Conservation (phyloP, 2,797 vertebrate genomes). For the Alouatta caraya region DNA sequence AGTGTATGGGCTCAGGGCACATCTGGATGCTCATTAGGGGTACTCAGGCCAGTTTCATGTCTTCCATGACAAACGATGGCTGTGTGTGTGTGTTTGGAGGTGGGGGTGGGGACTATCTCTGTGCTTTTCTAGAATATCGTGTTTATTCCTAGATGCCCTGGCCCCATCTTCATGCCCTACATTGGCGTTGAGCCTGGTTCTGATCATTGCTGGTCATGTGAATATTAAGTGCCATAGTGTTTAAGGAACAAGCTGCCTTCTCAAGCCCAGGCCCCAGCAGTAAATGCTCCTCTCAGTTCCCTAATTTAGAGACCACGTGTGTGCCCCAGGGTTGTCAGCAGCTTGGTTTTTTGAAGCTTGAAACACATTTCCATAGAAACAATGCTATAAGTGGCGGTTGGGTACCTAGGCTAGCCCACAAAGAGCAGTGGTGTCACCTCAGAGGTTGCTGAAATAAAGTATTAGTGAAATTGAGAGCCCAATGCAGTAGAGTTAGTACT, state of each 20-base stretch:
- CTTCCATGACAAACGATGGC: not conserved
- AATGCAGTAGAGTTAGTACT: slow-evolving; percentile 1
- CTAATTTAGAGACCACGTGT: slow-evolving; percentile 75
- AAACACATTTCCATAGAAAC: slow-evolving; percentile 79
- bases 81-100: not conserved
- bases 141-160: not conserved
- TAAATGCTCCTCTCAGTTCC: slow-evolving; percentile 71
- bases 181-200: not conserved
- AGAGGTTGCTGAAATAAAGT: slow-evolving; percentile 44
- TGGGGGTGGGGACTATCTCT: not conserved
- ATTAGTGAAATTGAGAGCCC: slow-evolving; percentile 70
- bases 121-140: not conserved
- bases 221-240: slow-evolving; percentile 26
- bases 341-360: slow-evolving; percentile 68
- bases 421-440: slow-evolving; percentile 52
- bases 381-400: slow-evolving; percentile 71
- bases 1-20: not conserved
- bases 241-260: slow-evolving; percentile 27
- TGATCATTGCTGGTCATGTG: not conserved
- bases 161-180: not conserved
- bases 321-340: slow-evolving; percentile 67
- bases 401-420: slow-evolving; percentile 70
- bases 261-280: slow-evolving; percentile 50
- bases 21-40: not conserved
- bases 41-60: not conserved